Base-by-base conservation (phyloP, 1,140 invertebrate species). In the Diabrotica virgifera region DNA sequence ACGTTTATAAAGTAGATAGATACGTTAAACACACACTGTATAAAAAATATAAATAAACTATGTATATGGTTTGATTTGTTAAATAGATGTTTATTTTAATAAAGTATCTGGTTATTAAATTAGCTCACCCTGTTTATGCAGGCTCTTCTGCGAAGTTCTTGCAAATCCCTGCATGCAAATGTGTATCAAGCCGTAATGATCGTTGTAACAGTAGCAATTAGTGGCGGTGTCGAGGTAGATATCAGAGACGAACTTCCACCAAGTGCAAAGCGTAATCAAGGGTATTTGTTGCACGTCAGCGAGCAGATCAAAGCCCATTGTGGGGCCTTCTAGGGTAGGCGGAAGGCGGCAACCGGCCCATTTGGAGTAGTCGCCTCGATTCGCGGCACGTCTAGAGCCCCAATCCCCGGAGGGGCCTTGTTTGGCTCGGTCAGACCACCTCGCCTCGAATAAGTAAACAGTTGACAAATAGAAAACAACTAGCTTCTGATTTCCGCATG, bases 261-360 rank as follows among this genome's bases (percentile, higher is more conserved):
- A 35, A 24, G 55, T 6, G 36, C 5, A 57, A 24, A 36, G 24
- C 46, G 66, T 68, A 68, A 68, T 68, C 66, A 68, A 62, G 58
- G 50, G 63, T 59, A 59, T 68, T 68, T 68, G 66, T 68, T 68
- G 63, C 63, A 64, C 59, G 66, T 65, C 62, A 65, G 62, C 59
- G 64, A 12, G 54, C 63, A 68, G 66, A 68, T 68, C 66, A 65
- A 64, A 65, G 63, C 62, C 64, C 55, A 58, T 67, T 62, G 65
- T 63, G 51, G 57, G 11, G 36, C n/a, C 11, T 38, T 52, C 46
- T 60, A 54, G 56, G 57, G n/a, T 7, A 38, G 59, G 12, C 54
- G 56, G 52, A 59, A 56, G 55, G 38, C 56, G 36, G 52, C 56
- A 51, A 36, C 24, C 53, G 52, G n/a, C 40, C 59, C 59, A 2